Conservation (phyloP, 2,113 vertebrate genomes). For the Nanorana parkeri region DNA sequence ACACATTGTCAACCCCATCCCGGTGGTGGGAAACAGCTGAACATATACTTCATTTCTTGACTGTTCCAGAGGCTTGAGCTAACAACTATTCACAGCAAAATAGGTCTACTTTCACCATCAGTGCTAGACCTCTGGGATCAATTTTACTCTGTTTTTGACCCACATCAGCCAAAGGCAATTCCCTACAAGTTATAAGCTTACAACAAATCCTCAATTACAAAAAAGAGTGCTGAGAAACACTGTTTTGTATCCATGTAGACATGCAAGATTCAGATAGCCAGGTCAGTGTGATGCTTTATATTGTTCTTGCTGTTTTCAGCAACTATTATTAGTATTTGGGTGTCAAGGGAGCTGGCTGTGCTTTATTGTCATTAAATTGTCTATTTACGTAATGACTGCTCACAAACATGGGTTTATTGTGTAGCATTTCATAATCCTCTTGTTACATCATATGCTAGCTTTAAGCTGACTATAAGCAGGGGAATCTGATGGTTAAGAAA, state of each 20-base stretch:
- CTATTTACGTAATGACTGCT: too few species aligned
- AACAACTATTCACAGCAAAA: slow-evolving; percentile 61
- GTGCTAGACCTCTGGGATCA: slow-evolving; percentile 40
- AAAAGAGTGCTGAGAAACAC: neutral
- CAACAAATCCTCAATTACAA: slow-evolving; percentile 8
- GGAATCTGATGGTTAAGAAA: too few species aligned
- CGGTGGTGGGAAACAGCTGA: slow-evolving; percentile 57
- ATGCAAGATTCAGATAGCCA: neutral
- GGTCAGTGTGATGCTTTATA: neutral
- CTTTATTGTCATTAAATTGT: too few species aligned
- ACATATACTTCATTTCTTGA: slow-evolving; percentile 59
- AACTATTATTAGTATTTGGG: too few species aligned
- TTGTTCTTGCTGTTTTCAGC: neutral
- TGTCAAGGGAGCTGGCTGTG: too few species aligned
- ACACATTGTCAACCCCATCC: slow-evolving; percentile 54
- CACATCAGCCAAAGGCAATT: slow-evolving; percentile 55
- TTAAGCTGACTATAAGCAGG: too few species aligned
- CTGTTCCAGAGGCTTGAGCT: slow-evolving; percentile 57
- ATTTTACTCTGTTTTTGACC: slow-evolving; percentile 60
- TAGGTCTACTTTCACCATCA: slow-evolving; percentile 40
- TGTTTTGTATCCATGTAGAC: neutral
- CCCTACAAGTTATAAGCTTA: slow-evolving; percentile 28
- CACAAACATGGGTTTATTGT: too few species aligned
- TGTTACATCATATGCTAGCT: too few species aligned
- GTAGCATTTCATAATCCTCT: too few species aligned